Base-by-base conservation (phyloP, 2,888 invertebrate genomes). In the Oscheius onirici region DNA sequence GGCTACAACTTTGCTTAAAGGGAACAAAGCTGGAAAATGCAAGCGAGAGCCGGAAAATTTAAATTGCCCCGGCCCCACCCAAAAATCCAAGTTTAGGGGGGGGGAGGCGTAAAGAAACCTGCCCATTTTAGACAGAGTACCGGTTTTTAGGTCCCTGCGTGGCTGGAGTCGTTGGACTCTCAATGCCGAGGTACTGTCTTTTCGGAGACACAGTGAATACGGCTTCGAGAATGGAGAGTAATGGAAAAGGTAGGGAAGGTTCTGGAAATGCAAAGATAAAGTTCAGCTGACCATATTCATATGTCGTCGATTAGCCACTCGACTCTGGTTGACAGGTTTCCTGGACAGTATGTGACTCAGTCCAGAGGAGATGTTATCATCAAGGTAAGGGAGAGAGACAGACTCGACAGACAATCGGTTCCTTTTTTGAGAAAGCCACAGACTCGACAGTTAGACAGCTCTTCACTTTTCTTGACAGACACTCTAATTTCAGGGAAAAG, bases 151-250 rank as follows among this genome's bases (percentile, higher is more conserved):
- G 83, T 10, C 80, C 82, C 13, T 77, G 78, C 69, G 84, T 84
- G 3, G 79, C 83, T 0, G 83, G 83, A 57, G 83, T 83, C 0
- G 83, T 83, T 3, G 83, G 83, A 0, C 34, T 83, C 55, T 77
- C 83, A 11, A 84, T 86, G 85, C 85, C 84, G 0, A 67, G 84
- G 6, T 84, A 85, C 57, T 84, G 84, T 69, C 73, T 84, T 6
- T 86, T 86, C 66, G 86, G 86, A 1, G 86, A 86, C 63, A 84
- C 84, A 1, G 83, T 86, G 5, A 86, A 86, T 63, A 86, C 85
- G 10, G 86, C 86, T 17, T 78, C 78, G 0, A 68, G 86, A 17
- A 86, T 86, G 85, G 86, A 86, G 69, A 78, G 77, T 67, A 83
- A 85, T 73, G 82, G 84, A 34, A 84, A 86, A 76, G 78, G 85